Evolutionary conservation across 2,113 vertebrate genomes (phyloP).

Genomic region (Embiotoca jacksoni): DNA sequence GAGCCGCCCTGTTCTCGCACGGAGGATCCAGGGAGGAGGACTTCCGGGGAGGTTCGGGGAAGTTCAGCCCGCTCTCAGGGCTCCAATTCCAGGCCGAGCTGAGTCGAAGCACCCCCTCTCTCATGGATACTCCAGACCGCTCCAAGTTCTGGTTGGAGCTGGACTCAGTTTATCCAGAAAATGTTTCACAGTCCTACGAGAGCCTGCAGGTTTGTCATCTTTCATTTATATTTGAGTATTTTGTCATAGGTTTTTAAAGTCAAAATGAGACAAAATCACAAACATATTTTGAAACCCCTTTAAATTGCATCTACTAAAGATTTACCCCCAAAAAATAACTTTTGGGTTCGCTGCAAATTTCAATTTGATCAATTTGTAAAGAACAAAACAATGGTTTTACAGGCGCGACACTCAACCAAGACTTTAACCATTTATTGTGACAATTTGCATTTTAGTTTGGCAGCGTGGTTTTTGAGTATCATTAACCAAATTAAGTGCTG

Average conservation of each 20-base stretch:
- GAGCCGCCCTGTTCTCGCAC: conserved; percentile 87
- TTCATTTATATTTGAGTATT: background rate
- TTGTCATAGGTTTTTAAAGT: background rate
- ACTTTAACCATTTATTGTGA: too few species aligned
- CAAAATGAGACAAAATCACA: too few species aligned
- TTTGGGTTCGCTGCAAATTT: too few species aligned
- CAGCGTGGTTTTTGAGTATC: too few species aligned
- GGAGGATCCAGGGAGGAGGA: conserved; percentile 64
- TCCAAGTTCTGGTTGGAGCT: conserved; percentile 92
- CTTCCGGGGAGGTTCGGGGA: conserved; percentile 32
- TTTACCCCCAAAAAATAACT: too few species aligned
- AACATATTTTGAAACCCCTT: too few species aligned
- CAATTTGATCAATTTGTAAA: too few species aligned
- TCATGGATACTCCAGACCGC: conserved; percentile 89
- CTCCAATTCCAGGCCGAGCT: conserved; percentile 87
- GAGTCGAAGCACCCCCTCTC: conserved; percentile 89
- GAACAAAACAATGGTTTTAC: too few species aligned
- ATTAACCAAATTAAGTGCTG: too few species aligned
- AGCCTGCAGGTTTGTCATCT: conserved; percentile 82
- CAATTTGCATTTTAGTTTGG: too few species aligned
- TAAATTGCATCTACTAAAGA: too few species aligned
- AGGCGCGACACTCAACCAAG: too few species aligned
- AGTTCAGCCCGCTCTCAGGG: conserved; percentile 61
- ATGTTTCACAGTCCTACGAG: conserved; percentile 89
- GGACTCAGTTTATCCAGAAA: conserved; percentile 84